Percentiles rank a stretch among this genome's conserved stretches.
Evolutionary conservation across 2,888 invertebrate species (phyloP).

Genomic region (Plagodis pulveraria): DNA sequence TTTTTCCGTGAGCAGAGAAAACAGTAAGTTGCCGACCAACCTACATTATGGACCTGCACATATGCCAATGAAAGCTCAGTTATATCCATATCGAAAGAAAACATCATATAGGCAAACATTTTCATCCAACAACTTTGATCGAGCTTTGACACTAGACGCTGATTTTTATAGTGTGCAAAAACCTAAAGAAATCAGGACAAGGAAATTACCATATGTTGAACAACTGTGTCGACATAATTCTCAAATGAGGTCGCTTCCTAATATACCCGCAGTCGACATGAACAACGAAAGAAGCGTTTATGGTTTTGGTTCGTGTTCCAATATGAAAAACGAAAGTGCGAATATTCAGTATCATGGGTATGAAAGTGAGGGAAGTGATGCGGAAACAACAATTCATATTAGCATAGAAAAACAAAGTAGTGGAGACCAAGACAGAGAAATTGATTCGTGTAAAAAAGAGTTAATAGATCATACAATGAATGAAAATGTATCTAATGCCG

Average conservation of each 20-base stretch:
- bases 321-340: conserved; percentile 40
- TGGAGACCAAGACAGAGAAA: conserved; percentile 41
- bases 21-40: conserved; percentile 38
- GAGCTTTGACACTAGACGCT: conserved; percentile 35
- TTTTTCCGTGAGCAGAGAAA: conserved; percentile 30
- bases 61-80: conserved; percentile 26
- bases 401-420: conserved; percentile 66
- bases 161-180: conserved; percentile 34
- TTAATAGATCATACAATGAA: conserved; percentile 27
- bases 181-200: conserved; percentile 36
- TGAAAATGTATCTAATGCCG: conserved; percentile 24
- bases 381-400: conserved; percentile 80
- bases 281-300: conserved; percentile 15
- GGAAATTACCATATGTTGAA: conserved; percentile 51
- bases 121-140: conserved; percentile 7
- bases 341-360: conserved; percentile 77
- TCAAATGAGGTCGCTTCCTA: conserved; percentile 45
- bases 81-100: conserved; percentile 32
- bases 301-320: conserved; percentile 3
- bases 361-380: conserved; percentile 79
- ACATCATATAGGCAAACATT: conserved; percentile 18
- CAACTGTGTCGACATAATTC: conserved; percentile 33
- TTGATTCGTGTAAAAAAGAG: conserved; percentile 27
- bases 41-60: conserved; percentile 39
- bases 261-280: conserved; percentile 38